Evolutionary conservation across 2,888 invertebrate species (phyloP), one percentile per base, ranked within the genome.

Genomic region (Coenonympha glycerion): DNA sequence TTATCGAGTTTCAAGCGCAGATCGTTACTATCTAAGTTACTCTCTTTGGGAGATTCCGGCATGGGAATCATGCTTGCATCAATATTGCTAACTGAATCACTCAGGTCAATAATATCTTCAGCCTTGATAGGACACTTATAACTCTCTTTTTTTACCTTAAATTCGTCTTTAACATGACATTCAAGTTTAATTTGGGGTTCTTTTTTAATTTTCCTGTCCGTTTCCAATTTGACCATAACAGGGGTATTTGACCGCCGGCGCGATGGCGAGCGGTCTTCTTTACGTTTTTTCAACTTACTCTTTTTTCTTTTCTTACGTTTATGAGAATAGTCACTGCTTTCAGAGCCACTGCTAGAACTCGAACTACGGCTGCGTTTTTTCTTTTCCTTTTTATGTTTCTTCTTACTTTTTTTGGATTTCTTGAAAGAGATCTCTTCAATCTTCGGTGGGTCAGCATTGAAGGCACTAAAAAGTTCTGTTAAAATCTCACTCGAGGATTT

Each of bases 401-500:
- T 89, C 62, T 89, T 90, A 58, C 76, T 87, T 60, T 89, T 90
- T 60, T 89, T 90, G 1, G 84, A 73, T 59, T 85, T 85, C 57
- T 79, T 82, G 63, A 63, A 65, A 58, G 71, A 64, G 60, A 68
- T 75, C 50, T 75, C 83, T 55, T 75, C 87, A 30, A 90, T 78
- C 60, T 88, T 89, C 21, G 89, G 93, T 9, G 92, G 92, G 58
- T 90, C 90, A 1, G 92, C 92, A 76, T 93, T 92, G 68, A 94
- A 93, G 18, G 91, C 92, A 64, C 92, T 88, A 66, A 95, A 95
- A 0, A 95, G 81, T 76, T 95, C 95, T 0, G 94, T 92, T 15
- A 95, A 86, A 64, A 95, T 95, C 78, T 95, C 94, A 69, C 90
- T 91, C 0, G 93, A 93, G 5, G 92, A 91, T 71, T 93, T 93